Evolutionary conservation across 2,888 invertebrate genomes (phyloP), one percentile per base, ranked within the genome.

Genomic region (Entomobrya multifasciata): DNA sequence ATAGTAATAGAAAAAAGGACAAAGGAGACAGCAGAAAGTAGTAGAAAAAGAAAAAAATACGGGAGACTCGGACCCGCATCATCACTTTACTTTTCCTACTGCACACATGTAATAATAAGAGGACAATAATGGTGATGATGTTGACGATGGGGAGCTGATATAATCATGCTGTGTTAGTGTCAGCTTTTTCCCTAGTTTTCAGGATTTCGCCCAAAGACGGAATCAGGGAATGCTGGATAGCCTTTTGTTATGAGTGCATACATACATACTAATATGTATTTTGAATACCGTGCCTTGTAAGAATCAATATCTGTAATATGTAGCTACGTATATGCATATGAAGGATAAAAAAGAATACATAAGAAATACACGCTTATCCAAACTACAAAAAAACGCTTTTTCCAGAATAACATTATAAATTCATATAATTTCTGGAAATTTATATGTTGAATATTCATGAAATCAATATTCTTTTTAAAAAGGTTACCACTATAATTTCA

Each of bases 1-100:
- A 77, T 83, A 77, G 67, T 78, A 84, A 84, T 84, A 78, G 85
- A 85, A 85, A 85, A 87, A 84, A 87, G 84, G 84, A 84, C 79
- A 84, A 83, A 88, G 81, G 80, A 76, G 25, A 62, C 36, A 36
- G 36, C 4, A 36, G 8, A 55, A 78, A 77, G 60, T 60, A 30
- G 76, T 10, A 15, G 30, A 49, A 79, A 65, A 74, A 57, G 49
- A 74, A 87, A 70, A 22, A 79, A 27, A 20, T 62, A 17, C 41
- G 22, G 52, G 52, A 52, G 27, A 52, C 74, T 74, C 49, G 10
- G 27, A 52, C 20, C n/a, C n/a, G 22, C 25, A 41, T n/a, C 25
- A 22, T 52, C 36, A 30, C 52, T 25, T 25, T 47, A 36, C 36
- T 36, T n/a, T n/a, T n/a, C n/a, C n/a, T n/a, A n/a, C n/a, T n/a